Evolutionary conservation across 2,113 vertebrate genomes (phyloP).

Genomic region (Origma solitaria): DNA sequence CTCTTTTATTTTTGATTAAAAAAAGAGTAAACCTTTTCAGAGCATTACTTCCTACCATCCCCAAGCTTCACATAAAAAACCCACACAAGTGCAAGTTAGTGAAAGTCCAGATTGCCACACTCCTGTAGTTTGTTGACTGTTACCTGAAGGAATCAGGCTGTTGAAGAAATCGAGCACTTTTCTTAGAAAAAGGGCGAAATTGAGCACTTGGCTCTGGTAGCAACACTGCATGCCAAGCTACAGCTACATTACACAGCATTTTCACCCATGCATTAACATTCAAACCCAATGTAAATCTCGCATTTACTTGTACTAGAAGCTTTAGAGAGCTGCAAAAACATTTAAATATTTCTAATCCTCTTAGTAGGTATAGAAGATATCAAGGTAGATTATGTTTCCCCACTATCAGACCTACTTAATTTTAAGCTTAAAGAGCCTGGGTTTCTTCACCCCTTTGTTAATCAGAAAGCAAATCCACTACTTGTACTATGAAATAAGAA

Average conservation of each 20-base stretch:
- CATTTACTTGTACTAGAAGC: not conserved
- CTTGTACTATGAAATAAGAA: not conserved
- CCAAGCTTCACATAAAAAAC: not conserved
- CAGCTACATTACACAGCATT: not conserved
- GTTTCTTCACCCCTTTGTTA: not conserved
- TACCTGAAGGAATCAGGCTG: not conserved
- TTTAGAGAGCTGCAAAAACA: constrained; percentile 5
- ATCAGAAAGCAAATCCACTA: not conserved
- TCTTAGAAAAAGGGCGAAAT: not conserved
- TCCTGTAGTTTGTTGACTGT: not conserved
- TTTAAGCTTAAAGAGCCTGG: not conserved
- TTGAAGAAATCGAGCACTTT: not conserved
- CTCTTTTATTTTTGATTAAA: not conserved
- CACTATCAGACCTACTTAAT: not conserved
- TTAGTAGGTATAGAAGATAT: constrained; percentile 20
- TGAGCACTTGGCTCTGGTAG: not conserved
- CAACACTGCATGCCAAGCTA: not conserved
- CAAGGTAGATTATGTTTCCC: constrained; percentile 11
- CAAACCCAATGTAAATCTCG: not conserved
- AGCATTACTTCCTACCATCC: not conserved
- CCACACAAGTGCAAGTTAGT: not conserved
- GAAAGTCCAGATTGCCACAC: not conserved
- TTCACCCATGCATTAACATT: not conserved
- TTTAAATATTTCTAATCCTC: constrained; percentile 52
- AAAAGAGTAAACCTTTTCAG: not conserved